A percentile compares a stretch with the other conserved stretches of the same genome.
Evolutionary conservation across 2,888 invertebrate species (phyloP).

Genomic region (Xanthorhoe designata): DNA sequence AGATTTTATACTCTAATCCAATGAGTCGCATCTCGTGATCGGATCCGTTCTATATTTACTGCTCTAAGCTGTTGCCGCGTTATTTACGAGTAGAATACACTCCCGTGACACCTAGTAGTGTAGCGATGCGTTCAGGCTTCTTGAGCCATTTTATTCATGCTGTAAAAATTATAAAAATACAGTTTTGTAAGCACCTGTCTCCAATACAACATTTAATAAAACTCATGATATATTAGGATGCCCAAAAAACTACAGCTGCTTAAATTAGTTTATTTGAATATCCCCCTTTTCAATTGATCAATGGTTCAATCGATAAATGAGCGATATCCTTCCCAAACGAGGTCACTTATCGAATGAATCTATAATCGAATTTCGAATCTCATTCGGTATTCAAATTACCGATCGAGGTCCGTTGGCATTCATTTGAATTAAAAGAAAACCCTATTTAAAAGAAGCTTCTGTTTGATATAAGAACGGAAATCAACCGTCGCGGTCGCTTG

Average conservation of each 20-base stretch:
- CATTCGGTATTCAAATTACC: constrained; percentile 76
- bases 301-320: constrained; percentile 77
- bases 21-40: constrained; percentile 76
- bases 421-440: constrained; percentile 70
- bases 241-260: constrained; percentile 34
- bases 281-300: constrained; percentile 56
- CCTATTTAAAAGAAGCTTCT: constrained; percentile 71
- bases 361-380: constrained; percentile 81
- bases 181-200: constrained; percentile 22
- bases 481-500: constrained; percentile 81
- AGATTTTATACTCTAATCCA: constrained; percentile 80
- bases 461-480: constrained; percentile 84
- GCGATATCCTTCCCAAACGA: constrained; percentile 79
- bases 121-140: constrained; percentile 25
- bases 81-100: constrained; percentile 58
- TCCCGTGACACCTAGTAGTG: constrained; percentile 31
- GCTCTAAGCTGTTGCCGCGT: constrained; percentile 60
- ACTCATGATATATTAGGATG: constrained; percentile 41
- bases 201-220: constrained; percentile 17
- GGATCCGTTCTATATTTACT: constrained; percentile 73
- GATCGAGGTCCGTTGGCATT: constrained; percentile 75
- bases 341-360: constrained; percentile 84
- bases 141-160: constrained; percentile 22
- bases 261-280: constrained; percentile 34
- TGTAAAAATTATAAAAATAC: constrained; percentile 26